Evolutionary conservation across 1,140 invertebrate species (phyloP), one percentile per base, ranked within the genome.

Genomic region (Achroia grisella): DNA sequence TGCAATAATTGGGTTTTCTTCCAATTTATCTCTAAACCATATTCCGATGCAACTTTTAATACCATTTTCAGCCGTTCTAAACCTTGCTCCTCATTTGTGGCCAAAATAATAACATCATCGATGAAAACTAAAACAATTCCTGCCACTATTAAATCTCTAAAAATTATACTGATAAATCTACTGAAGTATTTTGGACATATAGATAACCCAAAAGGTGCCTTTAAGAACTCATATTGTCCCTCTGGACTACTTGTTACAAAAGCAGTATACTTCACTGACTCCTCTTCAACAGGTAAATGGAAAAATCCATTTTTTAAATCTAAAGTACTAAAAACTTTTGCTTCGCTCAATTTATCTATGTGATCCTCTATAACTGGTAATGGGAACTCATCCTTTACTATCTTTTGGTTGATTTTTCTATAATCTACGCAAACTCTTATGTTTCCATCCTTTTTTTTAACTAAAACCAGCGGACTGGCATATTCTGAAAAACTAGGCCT

Each of bases 381-480:
- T 5, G 69, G 72, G 51, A 54, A 82, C 23, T 53, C 45, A 43
- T 80, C 68, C 53, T 62, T 67, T 0, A 66, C 30, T 5, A 68
- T 62, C 27, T 58, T 56, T 48, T 69, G 69, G 57, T 89, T 89
- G 5, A 88, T 43, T 14, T 45, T 36, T 10, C 87, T 51, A 52
- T 78, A 89, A 56, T 90, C 87, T 0, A 89, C 50, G 59, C 87
- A 89, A n/a, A 89, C 71, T 31, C 88, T 41, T 9, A 61, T 44
- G 0, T 54, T 56, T 1, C 73, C 71, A 57, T 86, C 83, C 60
- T 87, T 87, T 49, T 89, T 89, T 17, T 45, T 58, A 6, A 86
- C 79, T 10, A 88, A 41, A 0, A 88, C 72, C 0, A 88, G 54
- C 0, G 83, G 84, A 43, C 72, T 72, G n/a, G 71, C 56, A 70